phyloP scores from a whole-genome alignment of 2,797 vertebrate species.

The Sebastes trivittatus region DNA sequence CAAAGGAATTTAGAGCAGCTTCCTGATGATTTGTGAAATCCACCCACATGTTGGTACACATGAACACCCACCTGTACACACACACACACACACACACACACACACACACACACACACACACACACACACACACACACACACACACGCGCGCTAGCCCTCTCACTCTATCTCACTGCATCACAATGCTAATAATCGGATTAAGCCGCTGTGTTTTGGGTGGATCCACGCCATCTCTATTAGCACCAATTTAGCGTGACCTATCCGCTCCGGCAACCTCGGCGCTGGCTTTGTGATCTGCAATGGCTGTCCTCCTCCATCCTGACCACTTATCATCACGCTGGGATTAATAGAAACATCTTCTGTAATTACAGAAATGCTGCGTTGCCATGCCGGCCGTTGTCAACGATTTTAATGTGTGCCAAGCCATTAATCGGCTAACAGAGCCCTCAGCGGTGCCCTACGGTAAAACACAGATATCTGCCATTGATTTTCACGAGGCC shows the following conservation, averaged over 20 bases:
- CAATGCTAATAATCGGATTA: conserved; percentile 71
- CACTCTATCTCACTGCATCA: conserved; percentile 43
- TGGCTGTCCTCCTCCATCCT: conserved; percentile 33
- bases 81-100: not conserved
- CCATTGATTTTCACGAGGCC: conserved; percentile 74
- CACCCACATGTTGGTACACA: not conserved
- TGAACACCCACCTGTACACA: conserved; percentile 15
- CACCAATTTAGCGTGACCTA: conserved; percentile 72
- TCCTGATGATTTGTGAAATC: conserved; percentile 51
- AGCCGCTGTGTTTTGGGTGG: conserved; percentile 57
- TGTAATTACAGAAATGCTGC: conserved; percentile 74
- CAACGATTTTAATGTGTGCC: conserved; percentile 76
- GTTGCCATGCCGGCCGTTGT: conserved; percentile 45
- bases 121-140: not conserved
- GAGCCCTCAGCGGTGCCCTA: conserved; percentile 50
- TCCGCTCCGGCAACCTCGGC: conserved; percentile 49
- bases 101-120: not conserved
- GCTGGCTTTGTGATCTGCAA: conserved; percentile 55
- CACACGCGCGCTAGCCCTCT: not conserved
- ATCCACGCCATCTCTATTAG: conserved; percentile 64
- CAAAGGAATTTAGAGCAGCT: conserved; percentile 63
- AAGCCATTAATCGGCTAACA: conserved; percentile 75
- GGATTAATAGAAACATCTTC: conserved; percentile 78
- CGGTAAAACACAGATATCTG: conserved; percentile 79
- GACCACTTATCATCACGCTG: conserved; percentile 69